Evolutionary conservation across 1,140 invertebrate genomes (phyloP).

Genomic region (Microvelia longipes): DNA sequence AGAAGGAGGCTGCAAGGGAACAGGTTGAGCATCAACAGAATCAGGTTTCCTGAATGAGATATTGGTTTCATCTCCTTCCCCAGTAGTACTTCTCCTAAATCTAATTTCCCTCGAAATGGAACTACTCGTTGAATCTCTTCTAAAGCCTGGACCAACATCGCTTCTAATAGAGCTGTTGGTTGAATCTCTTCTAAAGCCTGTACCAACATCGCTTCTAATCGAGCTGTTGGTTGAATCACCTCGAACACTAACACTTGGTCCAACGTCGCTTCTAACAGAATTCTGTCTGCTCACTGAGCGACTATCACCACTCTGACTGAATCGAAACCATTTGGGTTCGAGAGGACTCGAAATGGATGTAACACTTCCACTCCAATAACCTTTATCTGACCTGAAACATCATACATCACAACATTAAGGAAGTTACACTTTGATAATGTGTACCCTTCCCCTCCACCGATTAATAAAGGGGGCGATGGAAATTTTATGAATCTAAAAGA

Average conservation of each 20-base stretch:
- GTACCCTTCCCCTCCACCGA: too few relatives aligned
- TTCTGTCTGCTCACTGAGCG: conserved; percentile 24
- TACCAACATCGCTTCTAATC: not conserved
- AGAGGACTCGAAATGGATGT: not conserved
- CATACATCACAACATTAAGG: too few relatives aligned
- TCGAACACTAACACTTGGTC: not conserved
- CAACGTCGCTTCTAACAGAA: not conserved
- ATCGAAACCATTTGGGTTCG: not conserved
- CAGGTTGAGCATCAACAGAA: not conserved
- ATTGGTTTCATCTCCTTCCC: not conserved
- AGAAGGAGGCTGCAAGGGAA: not conserved
- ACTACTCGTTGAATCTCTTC: too few relatives aligned
- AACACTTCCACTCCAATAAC: not conserved
- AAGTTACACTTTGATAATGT: too few relatives aligned
- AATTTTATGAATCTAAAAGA: too few relatives aligned
- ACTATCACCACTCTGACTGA: not conserved
- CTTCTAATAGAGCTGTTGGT: not conserved
- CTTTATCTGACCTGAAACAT: not conserved
- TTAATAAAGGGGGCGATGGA: too few relatives aligned
- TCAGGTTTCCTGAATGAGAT: not conserved
- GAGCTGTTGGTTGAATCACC: too few relatives aligned
- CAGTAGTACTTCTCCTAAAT: not conserved
- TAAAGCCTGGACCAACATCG: not conserved
- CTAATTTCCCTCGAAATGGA: not conserved
- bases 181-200: too few relatives aligned